These are phyloP conservation scores for Python bivittatus DNA, from an alignment of 2,113 vertebrate species.

Conservation along the genomic window DNA sequence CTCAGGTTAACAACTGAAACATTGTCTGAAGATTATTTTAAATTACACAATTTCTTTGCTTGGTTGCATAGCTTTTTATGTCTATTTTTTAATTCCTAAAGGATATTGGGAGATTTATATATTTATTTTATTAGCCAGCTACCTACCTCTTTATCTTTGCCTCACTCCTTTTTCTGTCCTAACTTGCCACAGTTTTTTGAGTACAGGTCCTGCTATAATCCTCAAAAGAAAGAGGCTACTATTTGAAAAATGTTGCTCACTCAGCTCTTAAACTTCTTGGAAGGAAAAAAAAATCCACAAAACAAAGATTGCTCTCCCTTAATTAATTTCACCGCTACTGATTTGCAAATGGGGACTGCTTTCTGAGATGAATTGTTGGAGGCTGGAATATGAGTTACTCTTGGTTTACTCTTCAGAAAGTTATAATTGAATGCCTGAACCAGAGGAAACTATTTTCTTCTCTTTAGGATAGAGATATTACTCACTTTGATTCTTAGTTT, in stretches of 20 bases:
- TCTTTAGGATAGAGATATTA: neutral
- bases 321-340: neutral
- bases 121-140: neutral
- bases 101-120: neutral
- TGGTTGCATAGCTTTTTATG: neutral
- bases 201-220: too few species aligned
- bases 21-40: neutral
- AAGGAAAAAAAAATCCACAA: neutral
- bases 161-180: neutral
- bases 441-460: neutral
- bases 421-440: neutral
- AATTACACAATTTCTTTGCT: neutral
- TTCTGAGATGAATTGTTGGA: neutral
- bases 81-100: neutral
- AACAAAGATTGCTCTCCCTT: neutral
- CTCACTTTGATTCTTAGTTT: neutral
- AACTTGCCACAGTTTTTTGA: too few species aligned
- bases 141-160: neutral
- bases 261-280: neutral
- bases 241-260: too few species aligned
- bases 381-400: neutral
- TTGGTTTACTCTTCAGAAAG: neutral
- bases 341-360: neutral
- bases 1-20: neutral
- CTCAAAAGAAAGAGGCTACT: too few species aligned